A percentile compares a stretch with the other conserved stretches of the same genome.
Conservation (phyloP, 1,140 invertebrate species). For the Zaprionus gabonicus region DNA sequence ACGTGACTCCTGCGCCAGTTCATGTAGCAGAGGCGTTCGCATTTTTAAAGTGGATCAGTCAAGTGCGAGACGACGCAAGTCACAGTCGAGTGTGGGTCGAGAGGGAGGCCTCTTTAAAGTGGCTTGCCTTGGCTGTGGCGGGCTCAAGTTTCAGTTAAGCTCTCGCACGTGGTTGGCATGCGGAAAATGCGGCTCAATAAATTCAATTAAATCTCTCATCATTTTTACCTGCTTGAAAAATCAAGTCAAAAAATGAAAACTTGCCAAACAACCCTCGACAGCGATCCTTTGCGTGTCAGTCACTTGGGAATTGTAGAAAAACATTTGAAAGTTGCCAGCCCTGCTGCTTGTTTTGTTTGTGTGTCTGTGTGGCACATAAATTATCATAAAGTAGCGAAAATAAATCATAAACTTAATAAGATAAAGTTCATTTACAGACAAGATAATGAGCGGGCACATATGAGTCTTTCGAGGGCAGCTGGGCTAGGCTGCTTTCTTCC, state of each 20-base stretch:
- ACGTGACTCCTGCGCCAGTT: constrained; percentile 61
- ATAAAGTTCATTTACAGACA: background rate
- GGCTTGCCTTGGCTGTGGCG: background rate
- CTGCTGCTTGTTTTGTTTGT: background rate
- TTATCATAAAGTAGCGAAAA: background rate
- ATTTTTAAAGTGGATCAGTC: constrained; percentile 54
- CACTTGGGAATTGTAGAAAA: background rate
- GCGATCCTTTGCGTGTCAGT: background rate
- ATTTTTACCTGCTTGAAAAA: constrained; percentile 26
- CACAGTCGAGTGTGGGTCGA: background rate
- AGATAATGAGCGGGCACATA: background rate
- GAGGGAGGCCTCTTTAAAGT: constrained; percentile 41
- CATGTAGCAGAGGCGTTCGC: constrained; percentile 20
- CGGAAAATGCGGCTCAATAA: constrained; percentile 20
- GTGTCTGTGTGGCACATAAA: background rate
- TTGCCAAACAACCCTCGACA: background rate
- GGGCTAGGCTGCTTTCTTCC: too few species aligned
- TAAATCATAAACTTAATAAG: background rate
- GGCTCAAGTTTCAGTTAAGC: constrained; percentile 32
- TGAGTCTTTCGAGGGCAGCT: too few species aligned
- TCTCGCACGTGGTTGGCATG: constrained; percentile 32
- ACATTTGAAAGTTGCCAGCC: background rate
- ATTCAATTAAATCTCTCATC: constrained; percentile 49
- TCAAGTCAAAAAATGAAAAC: constrained; percentile 10
- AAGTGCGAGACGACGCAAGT: background rate